A percentile compares a stretch with the other conserved stretches of the same genome.
These are phyloP conservation scores for Cyphomyrmex costatus DNA, from an alignment of 1,140 invertebrate genomes.

Conservation along the genomic window DNA sequence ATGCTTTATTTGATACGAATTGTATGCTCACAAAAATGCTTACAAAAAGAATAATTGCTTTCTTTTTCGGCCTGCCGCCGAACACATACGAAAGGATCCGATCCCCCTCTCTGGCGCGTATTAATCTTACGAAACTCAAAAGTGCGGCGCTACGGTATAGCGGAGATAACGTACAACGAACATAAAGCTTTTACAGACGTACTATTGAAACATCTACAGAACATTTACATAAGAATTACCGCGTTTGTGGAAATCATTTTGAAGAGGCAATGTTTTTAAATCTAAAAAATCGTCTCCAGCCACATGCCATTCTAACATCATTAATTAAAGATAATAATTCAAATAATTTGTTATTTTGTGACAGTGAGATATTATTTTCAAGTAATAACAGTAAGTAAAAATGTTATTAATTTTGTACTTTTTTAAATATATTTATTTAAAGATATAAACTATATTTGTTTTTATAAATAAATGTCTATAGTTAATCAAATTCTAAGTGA, in stretches of 20 bases:
- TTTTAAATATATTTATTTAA: not conserved
- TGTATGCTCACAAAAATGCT: too few relatives aligned
- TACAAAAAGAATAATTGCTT: too few relatives aligned
- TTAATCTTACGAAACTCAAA: too few relatives aligned
- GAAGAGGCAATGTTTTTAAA: not conserved
- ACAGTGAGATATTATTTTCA: not conserved
- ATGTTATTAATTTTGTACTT: not conserved
- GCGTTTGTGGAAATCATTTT: slow-evolving; percentile 23
- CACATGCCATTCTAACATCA: not conserved
- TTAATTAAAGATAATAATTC: not conserved
- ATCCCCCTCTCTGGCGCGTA: too few relatives aligned
- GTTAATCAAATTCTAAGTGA: not conserved
- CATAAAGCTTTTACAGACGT: too few relatives aligned
- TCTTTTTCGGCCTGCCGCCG: too few relatives aligned
- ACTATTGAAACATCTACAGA: not conserved
- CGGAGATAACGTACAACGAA: too few relatives aligned
- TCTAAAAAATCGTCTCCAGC: slow-evolving; percentile 3
- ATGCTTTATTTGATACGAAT: too few relatives aligned
- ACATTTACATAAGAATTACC: not conserved
- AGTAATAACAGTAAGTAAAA: not conserved
- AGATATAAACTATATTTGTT: not conserved
- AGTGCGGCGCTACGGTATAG: too few relatives aligned
- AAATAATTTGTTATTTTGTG: not conserved
- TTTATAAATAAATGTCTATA: not conserved
- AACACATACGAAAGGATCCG: too few relatives aligned